Evolutionary conservation across 2,113 vertebrate species (phyloP).

Genomic region (Leptosomus discolor): DNA sequence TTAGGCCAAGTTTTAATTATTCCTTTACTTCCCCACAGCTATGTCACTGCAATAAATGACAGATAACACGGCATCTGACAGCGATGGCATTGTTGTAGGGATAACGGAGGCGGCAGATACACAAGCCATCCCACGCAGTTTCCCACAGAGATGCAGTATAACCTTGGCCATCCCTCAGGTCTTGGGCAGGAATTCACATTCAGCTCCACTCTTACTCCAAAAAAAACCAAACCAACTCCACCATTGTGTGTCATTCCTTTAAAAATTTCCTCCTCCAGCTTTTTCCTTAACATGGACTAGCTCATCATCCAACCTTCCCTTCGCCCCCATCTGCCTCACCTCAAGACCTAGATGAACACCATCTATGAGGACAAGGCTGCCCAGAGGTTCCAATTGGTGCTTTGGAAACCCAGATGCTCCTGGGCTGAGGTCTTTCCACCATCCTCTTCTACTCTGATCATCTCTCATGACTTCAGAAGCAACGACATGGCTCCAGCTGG

Average conservation of each 20-base stretch:
- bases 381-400: accelerated
- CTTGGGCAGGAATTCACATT: not conserved
- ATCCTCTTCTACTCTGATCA: not conserved
- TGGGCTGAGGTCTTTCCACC: not conserved
- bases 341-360: not conserved
- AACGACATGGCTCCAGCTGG: accelerated
- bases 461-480: not conserved
- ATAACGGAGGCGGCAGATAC: not conserved
- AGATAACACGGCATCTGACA: no score
- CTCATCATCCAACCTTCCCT: not conserved
- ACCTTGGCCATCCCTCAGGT: not conserved
- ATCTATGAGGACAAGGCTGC: accelerated
- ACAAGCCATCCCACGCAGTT: not conserved
- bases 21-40: not conserved
- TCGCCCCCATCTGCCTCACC: not conserved
- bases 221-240: not conserved
- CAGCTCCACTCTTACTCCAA: not conserved
- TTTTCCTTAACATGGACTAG: not conserved
- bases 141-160: not conserved
- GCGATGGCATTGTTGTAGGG: not conserved
- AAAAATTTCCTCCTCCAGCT: not conserved
- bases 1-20: not conserved
- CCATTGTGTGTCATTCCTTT: accelerated
- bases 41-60: not conserved
- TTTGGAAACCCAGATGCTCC: no score